A percentile compares a stretch with the other conserved stretches of the same genome.
Evolutionary conservation across 1,140 invertebrate genomes (phyloP).

Genomic region (Alviniconcha marisindica): DNA sequence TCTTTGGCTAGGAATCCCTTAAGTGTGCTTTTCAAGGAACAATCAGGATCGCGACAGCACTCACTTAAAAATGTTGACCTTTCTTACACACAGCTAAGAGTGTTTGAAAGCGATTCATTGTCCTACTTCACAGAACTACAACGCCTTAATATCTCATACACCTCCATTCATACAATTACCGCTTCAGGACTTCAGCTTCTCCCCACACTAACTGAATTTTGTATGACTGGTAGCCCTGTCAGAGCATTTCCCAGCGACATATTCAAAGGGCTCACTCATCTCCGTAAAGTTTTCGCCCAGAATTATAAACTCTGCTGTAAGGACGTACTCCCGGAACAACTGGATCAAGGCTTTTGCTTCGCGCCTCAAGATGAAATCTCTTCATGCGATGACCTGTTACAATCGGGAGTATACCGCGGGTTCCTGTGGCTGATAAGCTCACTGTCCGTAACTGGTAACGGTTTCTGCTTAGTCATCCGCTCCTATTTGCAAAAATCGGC

Average conservation of each 20-base stretch:
- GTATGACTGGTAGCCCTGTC: neutral
- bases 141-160: slow-evolving; percentile 35
- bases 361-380: slow-evolving; percentile 55
- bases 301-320: slow-evolving; percentile 59
- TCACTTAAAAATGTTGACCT: neutral
- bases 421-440: slow-evolving; percentile 59
- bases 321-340: slow-evolving; percentile 21
- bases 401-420: slow-evolving; percentile 44
- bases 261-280: neutral
- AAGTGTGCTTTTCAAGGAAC: neutral
- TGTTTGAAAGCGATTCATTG: neutral
- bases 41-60: too few species aligned
- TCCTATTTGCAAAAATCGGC: slow-evolving; percentile 11
- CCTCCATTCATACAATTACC: slow-evolving; percentile 19
- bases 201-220: slow-evolving; percentile 25
- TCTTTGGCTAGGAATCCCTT: slow-evolving; percentile 22
- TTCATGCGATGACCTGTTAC: slow-evolving; percentile 55
- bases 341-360: slow-evolving; percentile 49
- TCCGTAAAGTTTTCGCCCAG: slow-evolving; percentile 39
- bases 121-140: neutral
- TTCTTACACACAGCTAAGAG: neutral
- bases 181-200: slow-evolving; percentile 37
- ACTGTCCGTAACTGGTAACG: slow-evolving; percentile 51
- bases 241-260: neutral
- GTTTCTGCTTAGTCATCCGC: slow-evolving; percentile 48